Evolutionary conservation across 2,113 vertebrate species (phyloP).

Genomic region (Ctenomys sociabilis): DNA sequence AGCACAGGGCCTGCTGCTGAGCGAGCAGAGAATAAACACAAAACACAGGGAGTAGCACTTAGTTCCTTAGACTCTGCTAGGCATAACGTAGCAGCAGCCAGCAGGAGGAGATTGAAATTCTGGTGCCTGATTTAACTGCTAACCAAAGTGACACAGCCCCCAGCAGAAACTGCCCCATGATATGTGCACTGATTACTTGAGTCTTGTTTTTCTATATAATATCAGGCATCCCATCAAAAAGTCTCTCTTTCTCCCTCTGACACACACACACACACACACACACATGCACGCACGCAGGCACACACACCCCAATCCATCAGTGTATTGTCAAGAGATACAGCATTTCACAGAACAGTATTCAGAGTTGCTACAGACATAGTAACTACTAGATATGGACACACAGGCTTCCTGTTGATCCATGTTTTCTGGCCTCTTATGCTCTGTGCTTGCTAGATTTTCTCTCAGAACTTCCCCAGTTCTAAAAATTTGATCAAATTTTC

Average conservation of each 20-base stretch:
- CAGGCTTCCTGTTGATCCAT: too few species aligned
- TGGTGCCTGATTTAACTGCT: neutral
- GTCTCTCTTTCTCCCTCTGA: too few species aligned
- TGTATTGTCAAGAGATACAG: neutral
- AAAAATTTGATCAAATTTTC: neutral
- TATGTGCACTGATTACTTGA: neutral
- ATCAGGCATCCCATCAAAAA: neutral
- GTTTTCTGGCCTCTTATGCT: neutral
- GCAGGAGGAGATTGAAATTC: neutral
- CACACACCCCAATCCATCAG: neutral
- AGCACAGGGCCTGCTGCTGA: too few species aligned
- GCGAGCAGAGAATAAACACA: neutral
- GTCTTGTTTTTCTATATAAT: neutral
- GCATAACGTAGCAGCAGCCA: neutral
- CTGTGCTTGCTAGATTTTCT: neutral
- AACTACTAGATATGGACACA: neutral
- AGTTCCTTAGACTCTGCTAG: neutral
- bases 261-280: neutral
- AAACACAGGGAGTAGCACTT: neutral
- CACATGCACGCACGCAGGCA: neutral
- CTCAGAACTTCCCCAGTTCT: neutral
- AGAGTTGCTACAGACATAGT: neutral
- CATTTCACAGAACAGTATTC: neutral
- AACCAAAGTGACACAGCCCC: neutral
- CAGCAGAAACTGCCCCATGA: neutral